Evolutionary conservation across 92 coral and sea anemone species (phyloP), one percentile per base, ranked within the genome.

Genomic region (Phenganax subtilis): DNA sequence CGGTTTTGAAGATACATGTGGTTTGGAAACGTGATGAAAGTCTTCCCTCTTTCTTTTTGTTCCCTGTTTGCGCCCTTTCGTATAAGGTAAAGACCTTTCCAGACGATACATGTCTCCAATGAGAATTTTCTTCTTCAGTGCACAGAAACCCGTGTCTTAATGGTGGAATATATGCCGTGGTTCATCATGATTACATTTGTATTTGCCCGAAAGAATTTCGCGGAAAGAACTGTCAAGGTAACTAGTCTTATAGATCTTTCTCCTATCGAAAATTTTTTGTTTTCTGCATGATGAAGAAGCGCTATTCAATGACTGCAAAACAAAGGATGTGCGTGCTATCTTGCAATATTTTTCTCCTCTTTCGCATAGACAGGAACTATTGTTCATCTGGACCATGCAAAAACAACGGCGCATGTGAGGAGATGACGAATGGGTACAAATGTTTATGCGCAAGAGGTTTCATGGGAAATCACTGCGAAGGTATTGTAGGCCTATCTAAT

Each of bases 201-300:
- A 90, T 93, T 63, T 93, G 98, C 58, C 98, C 91, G 0, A 93
- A 87, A 77, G 92, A 90, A 66, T 88, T 86, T 75, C 76, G 97
- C 69, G 98, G 97, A 44, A 92, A 89, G 74, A 90, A 92, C 68
- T 93, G 98, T 67, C 89, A 93, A 85, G 98, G 98, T 93, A 90
- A 80, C 63, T n/a, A 57, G 15, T 57, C 7, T n/a, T 57, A 20
- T 20, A 20, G 1, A 12, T 11, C 63, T 8, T 57, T 57, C 17
- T 57, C 7, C 63, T 10, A 57, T 31, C 0, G 51, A 20, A 25
- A 28, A 12, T 28, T 0, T 27, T n/a, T 12, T 25, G 37, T 5
- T 61, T 27, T 57, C 20, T 4, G 51, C 16, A 44, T 77, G 8
- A 5, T 8, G n/a, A 56, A 12, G 53, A 70, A 25, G 37, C 37